phyloP scores from a whole-genome alignment of 2,797 vertebrate species.

The Phrynocephalus guinanensis region DNA sequence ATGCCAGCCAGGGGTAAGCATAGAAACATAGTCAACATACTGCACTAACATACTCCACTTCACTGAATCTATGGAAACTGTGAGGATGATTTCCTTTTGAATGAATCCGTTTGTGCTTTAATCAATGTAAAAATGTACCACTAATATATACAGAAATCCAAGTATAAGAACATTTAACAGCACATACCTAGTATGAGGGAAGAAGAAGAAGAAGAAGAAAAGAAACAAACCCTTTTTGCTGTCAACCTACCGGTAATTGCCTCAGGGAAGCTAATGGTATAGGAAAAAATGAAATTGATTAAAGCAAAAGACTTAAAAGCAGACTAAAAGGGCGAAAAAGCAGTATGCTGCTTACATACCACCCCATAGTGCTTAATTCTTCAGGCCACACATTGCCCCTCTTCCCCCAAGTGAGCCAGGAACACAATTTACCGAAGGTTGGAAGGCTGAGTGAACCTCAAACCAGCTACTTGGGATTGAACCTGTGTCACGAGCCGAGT shows the following conservation, averaged over 20 bases:
- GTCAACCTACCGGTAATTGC: background rate
- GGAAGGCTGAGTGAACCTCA: no score
- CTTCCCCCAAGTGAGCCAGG: no score
- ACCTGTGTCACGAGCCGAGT: no score
- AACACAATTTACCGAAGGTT: no score
- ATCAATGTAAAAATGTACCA: background rate
- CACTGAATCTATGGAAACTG: background rate
- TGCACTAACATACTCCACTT: background rate
- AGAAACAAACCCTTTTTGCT: background rate
- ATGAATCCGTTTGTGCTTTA: background rate
- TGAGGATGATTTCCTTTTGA: background rate
- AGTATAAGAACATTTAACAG: background rate
- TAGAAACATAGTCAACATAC: background rate
- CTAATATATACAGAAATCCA: background rate
- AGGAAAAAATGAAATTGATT: background rate
- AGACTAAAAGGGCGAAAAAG: no score
- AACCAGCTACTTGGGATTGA: no score
- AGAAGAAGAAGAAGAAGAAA: background rate
- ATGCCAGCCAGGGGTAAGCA: background rate
- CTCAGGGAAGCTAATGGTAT: background rate
- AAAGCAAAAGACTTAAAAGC: background rate
- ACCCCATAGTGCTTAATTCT: no score
- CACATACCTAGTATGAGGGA: fast-evolving
- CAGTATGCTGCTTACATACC: no score
- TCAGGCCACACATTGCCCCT: no score